phyloP scores from a whole-genome alignment of 2,888 invertebrate genomes.

The Andrena camellia region DNA sequence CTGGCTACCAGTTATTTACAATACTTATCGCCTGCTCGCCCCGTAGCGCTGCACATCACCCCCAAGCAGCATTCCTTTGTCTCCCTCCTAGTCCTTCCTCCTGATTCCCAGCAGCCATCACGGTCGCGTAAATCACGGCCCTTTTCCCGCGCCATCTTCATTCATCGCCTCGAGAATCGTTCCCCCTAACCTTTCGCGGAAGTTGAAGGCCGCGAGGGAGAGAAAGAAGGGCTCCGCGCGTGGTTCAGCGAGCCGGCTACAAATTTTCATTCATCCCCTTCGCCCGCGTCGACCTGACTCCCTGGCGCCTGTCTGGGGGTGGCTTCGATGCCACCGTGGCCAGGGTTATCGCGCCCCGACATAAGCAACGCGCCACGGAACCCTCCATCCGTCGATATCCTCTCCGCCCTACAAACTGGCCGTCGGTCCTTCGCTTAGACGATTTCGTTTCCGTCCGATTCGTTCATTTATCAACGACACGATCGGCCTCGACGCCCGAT shows the following conservation, averaged over 20 bases:
- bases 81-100: neutral
- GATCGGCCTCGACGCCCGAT: neutral
- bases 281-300: constrained; percentile 22
- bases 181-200: constrained; percentile 1
- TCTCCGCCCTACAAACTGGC: neutral
- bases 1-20: too few species aligned
- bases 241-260: constrained; percentile 39
- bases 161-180: constrained; percentile 19
- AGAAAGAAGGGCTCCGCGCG: constrained; percentile 5
- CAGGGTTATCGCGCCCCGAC: constrained; percentile 4
- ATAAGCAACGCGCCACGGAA: constrained; percentile 28
- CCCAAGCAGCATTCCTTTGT: constrained; percentile 18
- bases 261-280: constrained; percentile 59
- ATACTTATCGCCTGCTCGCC: neutral
- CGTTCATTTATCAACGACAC: constrained; percentile 11
- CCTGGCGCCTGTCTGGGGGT: neutral
- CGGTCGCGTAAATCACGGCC: neutral
- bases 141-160: constrained; percentile 21
- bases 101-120: neutral
- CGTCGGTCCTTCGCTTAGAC: neutral
- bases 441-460: constrained; percentile 11
- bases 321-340: neutral
- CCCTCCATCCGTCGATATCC: constrained; percentile 11
- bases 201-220: constrained; percentile 3
- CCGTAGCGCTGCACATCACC: neutral